These are phyloP conservation scores for Choreutis nemorana DNA, from an alignment of 2,888 invertebrate genomes.

Conservation along the genomic window DNA sequence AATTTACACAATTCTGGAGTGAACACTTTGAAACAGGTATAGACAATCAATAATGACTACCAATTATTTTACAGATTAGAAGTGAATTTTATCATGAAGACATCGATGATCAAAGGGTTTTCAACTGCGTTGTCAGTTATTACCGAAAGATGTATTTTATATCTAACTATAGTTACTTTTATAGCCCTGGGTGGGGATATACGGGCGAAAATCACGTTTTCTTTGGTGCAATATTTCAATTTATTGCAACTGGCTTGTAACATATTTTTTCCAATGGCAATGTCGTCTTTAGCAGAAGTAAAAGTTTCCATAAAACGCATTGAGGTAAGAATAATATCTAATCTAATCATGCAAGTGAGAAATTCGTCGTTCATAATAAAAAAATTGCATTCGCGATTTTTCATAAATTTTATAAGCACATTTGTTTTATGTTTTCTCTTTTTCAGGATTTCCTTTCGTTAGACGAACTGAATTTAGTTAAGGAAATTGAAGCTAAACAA, in stretches of 20 bases:
- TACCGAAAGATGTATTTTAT: constrained; percentile 84
- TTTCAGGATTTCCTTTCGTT: constrained; percentile 48
- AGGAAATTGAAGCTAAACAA: constrained; percentile 21
- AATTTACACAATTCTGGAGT: too few relatives aligned
- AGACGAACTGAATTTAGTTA: constrained; percentile 37
- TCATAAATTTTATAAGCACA: too few relatives aligned
- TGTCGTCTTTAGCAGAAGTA: constrained; percentile 69
- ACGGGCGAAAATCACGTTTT: constrained; percentile 74
- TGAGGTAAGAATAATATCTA: constrained; percentile 49
- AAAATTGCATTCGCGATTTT: too few relatives aligned
- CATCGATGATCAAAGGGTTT: constrained; percentile 73
- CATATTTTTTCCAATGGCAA: constrained; percentile 69
- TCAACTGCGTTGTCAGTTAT: constrained; percentile 76
- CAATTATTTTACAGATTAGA: constrained; percentile 64
- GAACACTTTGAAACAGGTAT: too few relatives aligned
- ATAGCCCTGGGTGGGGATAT: constrained; percentile 70
- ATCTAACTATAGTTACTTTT: constrained; percentile 79
- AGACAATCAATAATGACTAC: too few relatives aligned
- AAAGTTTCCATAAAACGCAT: constrained; percentile 69
- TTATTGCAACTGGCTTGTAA: constrained; percentile 73
- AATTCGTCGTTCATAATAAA: too few relatives aligned
- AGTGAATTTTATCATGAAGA: constrained; percentile 70
- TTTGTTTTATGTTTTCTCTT: constrained; percentile 2
- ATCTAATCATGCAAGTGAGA: too few relatives aligned
- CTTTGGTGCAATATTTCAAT: constrained; percentile 81